Percentiles rank a stretch among this genome's conserved stretches.
Conservation (phyloP, 2,888 invertebrate genomes). For the Sipunculus nudus region DNA sequence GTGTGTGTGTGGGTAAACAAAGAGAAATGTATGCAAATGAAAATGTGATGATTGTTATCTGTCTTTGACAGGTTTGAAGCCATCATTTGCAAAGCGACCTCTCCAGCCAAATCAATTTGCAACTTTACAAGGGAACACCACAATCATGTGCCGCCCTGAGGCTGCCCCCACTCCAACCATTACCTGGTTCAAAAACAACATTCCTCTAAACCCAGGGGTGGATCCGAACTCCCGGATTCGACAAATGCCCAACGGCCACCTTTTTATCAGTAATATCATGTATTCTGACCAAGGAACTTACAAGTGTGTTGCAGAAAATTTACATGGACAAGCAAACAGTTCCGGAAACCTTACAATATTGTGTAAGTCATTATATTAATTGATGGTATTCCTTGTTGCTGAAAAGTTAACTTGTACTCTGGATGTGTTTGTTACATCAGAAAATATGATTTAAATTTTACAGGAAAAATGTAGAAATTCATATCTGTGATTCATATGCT, state of each 20-base stretch:
- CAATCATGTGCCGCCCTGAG: conserved; percentile 88
- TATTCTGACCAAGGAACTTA: conserved; percentile 49
- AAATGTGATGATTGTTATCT: neutral
- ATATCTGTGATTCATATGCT: too few relatives aligned
- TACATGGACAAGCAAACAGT: conserved; percentile 44
- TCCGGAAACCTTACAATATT: conserved; percentile 46
- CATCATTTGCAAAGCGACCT: conserved; percentile 89
- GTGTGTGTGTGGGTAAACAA: neutral
- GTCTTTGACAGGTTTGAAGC: conserved; percentile 70
- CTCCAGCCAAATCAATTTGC: conserved; percentile 89
- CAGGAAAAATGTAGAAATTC: too few relatives aligned
- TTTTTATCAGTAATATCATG: conserved; percentile 75
- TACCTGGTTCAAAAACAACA: conserved; percentile 87
- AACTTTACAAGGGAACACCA: conserved; percentile 90
- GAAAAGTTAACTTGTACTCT: too few relatives aligned
- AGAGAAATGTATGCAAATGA: neutral
- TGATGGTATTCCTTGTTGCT: too few relatives aligned
- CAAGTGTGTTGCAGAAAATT: conserved; percentile 53
- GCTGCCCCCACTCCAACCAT: conserved; percentile 83
- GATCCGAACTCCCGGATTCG: conserved; percentile 62
- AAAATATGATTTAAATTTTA: too few relatives aligned
- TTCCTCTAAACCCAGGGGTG: conserved; percentile 25
- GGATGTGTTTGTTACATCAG: too few relatives aligned
- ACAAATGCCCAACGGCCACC: conserved; percentile 85
- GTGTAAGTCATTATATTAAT: conserved; percentile 41